phyloP scores from a whole-genome alignment of 1,140 invertebrate genomes.

The Papilio polyxenes region DNA sequence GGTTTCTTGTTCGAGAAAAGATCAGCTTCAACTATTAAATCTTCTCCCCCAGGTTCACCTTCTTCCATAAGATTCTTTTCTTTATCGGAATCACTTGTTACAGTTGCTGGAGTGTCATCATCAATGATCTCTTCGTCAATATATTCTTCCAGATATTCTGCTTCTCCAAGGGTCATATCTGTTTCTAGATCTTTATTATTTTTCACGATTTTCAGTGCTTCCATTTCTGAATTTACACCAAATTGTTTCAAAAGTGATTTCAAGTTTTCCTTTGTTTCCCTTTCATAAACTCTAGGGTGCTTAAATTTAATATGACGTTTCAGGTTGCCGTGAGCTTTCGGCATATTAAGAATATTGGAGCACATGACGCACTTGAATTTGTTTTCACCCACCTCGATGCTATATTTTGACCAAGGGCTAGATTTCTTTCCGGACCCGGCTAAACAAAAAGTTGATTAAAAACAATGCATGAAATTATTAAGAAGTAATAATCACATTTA shows the following conservation, averaged over 20 bases:
- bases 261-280: background rate
- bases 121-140: background rate
- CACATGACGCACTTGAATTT: slow-evolving; percentile 26
- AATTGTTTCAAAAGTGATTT: background rate
- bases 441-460: background rate
- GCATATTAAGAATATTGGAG: slow-evolving; percentile 12
- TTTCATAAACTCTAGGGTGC: slow-evolving; percentile 24
- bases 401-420: slow-evolving; percentile 27
- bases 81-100: background rate
- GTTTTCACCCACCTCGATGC: slow-evolving; percentile 2
- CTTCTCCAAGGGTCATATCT: background rate
- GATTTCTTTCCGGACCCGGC: background rate
- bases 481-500: background rate
- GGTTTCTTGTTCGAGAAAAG: background rate
- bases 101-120: background rate
- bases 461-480: background rate
- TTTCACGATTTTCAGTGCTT: background rate
- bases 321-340: slow-evolving; percentile 29
- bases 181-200: slow-evolving; percentile 11
- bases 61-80: background rate
- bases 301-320: slow-evolving; percentile 16
- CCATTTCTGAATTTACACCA: background rate
- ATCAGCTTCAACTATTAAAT: background rate
- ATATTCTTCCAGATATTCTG: background rate
- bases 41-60: background rate